These are phyloP conservation scores for Drosophila takahashii DNA, from an alignment of 1,140 invertebrate species.

Conservation along the genomic window DNA sequence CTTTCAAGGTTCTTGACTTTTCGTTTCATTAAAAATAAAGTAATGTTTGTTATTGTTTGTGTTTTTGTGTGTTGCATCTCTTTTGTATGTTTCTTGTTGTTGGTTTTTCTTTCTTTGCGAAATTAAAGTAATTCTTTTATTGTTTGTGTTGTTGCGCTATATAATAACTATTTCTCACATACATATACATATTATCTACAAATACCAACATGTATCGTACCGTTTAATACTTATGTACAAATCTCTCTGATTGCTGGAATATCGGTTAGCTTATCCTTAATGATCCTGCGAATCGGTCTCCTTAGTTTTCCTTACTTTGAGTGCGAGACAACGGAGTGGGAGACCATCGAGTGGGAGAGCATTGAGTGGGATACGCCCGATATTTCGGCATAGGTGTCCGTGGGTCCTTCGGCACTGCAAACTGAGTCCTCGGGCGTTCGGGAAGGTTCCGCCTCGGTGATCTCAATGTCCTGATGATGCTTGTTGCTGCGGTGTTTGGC, in stretches of 20 bases:
- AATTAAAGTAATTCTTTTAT: slow-evolving; percentile 83
- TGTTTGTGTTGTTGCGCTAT: slow-evolving; percentile 71
- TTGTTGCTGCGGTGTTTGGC: slow-evolving; percentile 86
- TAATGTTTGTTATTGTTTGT: slow-evolving; percentile 77
- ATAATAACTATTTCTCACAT: slow-evolving; percentile 43
- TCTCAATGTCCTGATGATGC: slow-evolving; percentile 85
- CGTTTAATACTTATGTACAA: slow-evolving; percentile 51
- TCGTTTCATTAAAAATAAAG: slow-evolving; percentile 62
- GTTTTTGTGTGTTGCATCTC: slow-evolving; percentile 36
- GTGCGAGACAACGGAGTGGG: slow-evolving; percentile 80
- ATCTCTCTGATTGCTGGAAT: slow-evolving; percentile 23
- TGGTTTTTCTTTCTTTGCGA: slow-evolving; percentile 63
- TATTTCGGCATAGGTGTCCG: slow-evolving; percentile 83
- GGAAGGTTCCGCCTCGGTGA: slow-evolving; percentile 89
- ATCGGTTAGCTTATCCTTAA: slow-evolving; percentile 9
- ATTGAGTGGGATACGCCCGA: slow-evolving; percentile 84
- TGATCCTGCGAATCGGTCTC: neutral
- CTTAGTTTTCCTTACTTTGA: slow-evolving; percentile 57
- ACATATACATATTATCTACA: slow-evolving; percentile 46
- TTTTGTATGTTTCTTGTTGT: slow-evolving; percentile 19
- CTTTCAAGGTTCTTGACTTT: slow-evolving; percentile 23
- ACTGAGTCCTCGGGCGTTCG: slow-evolving; percentile 89
- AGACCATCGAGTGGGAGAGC: slow-evolving; percentile 82
- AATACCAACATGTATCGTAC: slow-evolving; percentile 47
- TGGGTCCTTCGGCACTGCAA: slow-evolving; percentile 90